Conservation (phyloP, 1,140 invertebrate genomes). For the Drosophila takahashii region DNA sequence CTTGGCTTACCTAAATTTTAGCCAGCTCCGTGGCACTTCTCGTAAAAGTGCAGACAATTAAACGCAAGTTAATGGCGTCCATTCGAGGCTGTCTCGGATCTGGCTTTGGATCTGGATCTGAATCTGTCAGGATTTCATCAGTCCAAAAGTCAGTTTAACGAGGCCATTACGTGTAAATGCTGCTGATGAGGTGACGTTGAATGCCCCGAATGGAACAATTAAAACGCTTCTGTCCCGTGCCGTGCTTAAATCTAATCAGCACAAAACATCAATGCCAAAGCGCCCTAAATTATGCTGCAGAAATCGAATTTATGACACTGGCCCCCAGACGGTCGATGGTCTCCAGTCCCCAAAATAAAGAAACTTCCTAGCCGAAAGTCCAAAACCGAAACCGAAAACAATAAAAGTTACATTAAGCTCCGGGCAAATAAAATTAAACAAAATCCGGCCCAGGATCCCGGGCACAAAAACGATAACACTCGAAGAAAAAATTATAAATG, state of each 20-base stretch:
- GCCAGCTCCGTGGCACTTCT: constrained; percentile 45
- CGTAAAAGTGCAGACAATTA: constrained; percentile 84
- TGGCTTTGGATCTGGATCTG: constrained; percentile 14
- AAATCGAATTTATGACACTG: constrained; percentile 84
- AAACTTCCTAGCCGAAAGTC: constrained; percentile 62
- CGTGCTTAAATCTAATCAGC: constrained; percentile 75
- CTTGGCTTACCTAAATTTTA: constrained; percentile 42
- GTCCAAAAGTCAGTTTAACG: constrained; percentile 74
- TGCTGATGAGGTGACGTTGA: constrained; percentile 83
- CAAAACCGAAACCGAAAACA: constrained; percentile 79
- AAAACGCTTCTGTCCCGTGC: constrained; percentile 54
- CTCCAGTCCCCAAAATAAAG: constrained; percentile 27
- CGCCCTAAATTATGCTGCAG: constrained; percentile 79
- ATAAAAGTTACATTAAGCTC: constrained; percentile 78
- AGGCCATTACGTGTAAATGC: constrained; percentile 84
- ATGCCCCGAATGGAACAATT: constrained; percentile 63
- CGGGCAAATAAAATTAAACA: constrained; percentile 75
- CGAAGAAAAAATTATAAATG: neutral
- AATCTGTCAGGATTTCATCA: constrained; percentile 54
- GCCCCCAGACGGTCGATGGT: constrained; percentile 18
- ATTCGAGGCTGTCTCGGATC: constrained; percentile 41
- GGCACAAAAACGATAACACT: constrained; percentile 7
- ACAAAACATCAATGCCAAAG: constrained; percentile 64
- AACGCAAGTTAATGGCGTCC: constrained; percentile 81
- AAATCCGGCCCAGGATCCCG: constrained; percentile 39